Conservation (phyloP, 2,888 invertebrate species). For the Apamea monoglypha region DNA sequence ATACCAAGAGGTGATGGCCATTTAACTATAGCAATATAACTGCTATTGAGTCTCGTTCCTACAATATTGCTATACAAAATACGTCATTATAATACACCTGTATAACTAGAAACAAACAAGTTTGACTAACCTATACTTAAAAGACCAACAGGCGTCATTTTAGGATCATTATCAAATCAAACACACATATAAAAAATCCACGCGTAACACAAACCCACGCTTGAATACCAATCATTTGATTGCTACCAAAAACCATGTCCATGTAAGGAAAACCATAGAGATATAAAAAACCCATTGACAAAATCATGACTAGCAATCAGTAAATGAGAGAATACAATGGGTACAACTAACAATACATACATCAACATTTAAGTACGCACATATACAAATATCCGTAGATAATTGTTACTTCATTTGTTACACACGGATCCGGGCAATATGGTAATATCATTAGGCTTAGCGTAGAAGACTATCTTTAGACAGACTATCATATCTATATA, state of each 20-base stretch:
- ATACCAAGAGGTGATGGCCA: not conserved
- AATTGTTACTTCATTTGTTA: slow-evolving; percentile 42
- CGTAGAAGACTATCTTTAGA: not conserved
- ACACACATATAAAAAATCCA: not conserved
- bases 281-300: slow-evolving; percentile 43
- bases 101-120: not conserved
- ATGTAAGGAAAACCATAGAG: slow-evolving; percentile 51
- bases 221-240: slow-evolving; percentile 37
- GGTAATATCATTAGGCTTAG: not conserved
- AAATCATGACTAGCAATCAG: slow-evolving; percentile 52
- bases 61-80: not conserved
- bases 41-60: not conserved
- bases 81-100: not conserved
- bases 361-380: slow-evolving; percentile 19
- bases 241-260: slow-evolving; percentile 29
- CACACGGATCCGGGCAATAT: slow-evolving; percentile 17
- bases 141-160: not conserved
- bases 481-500: not conserved
- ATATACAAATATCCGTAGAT: slow-evolving; percentile 27
- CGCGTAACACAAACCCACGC: slow-evolving; percentile 7
- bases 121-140: not conserved
- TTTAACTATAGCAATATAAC: not conserved
- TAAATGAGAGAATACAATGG: slow-evolving; percentile 54
- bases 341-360: slow-evolving; percentile 25
- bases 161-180: slow-evolving; percentile 1